phyloP scores from a whole-genome alignment of 2,113 vertebrate genomes.

The Seriola quinqueradiata region DNA sequence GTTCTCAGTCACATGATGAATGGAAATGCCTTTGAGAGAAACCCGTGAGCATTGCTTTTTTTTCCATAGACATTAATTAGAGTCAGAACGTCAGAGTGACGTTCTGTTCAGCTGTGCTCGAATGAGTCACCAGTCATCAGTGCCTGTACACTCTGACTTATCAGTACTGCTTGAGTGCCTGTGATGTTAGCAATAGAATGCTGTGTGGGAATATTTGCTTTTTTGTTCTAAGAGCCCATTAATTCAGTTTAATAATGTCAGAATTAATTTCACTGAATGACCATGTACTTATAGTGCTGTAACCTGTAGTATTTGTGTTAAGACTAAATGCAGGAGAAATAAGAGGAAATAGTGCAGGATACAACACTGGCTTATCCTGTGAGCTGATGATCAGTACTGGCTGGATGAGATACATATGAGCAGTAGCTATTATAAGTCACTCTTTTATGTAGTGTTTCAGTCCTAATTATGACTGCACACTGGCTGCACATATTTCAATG shows the following conservation, averaged over 20 bases:
- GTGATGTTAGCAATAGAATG: background rate
- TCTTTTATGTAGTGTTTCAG: background rate
- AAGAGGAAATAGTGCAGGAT: background rate
- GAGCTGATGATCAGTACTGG: background rate
- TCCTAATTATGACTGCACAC: background rate
- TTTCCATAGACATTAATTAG: conserved; percentile 16
- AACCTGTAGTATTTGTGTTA: background rate
- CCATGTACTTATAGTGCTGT: background rate
- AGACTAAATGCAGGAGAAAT: background rate
- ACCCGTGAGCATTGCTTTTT: conserved; percentile 4
- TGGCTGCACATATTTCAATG: background rate
- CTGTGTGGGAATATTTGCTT: conserved; percentile 7
- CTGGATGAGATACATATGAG: background rate
- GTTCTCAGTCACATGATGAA: conserved; percentile 1
- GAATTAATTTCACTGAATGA: background rate
- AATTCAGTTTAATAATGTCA: background rate
- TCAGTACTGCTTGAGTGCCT: background rate
- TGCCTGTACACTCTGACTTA: conserved; percentile 12
- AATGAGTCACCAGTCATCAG: conserved; percentile 58
- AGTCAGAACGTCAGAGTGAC: conserved; percentile 42
- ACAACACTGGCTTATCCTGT: background rate
- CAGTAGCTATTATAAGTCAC: too few relatives aligned
- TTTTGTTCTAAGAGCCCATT: conserved; percentile 14
- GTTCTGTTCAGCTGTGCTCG: conserved; percentile 31
- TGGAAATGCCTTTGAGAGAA: background rate